These are phyloP conservation scores for Vulpes vulpes DNA, from an alignment of 2,113 vertebrate genomes.

Conservation along the genomic window DNA sequence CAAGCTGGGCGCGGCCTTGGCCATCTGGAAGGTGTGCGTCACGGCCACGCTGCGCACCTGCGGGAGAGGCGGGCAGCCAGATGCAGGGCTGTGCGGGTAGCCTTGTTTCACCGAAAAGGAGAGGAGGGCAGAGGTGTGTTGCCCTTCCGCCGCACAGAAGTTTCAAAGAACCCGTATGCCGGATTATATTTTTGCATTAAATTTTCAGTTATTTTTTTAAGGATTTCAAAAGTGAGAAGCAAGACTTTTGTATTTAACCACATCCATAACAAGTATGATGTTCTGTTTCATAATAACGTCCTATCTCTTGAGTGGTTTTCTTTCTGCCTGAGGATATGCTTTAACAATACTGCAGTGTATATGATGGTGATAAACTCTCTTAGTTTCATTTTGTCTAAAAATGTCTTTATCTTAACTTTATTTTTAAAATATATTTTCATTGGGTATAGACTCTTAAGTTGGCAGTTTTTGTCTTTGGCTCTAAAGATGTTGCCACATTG, in stretches of 20 bases:
- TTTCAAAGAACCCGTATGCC: not conserved
- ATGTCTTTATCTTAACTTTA: not conserved
- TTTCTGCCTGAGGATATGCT: not conserved
- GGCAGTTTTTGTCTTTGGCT: not conserved
- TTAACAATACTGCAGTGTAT: not conserved
- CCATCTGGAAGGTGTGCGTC: slow-evolving; percentile 95
- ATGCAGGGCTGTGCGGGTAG: not conserved
- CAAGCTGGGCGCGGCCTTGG: slow-evolving; percentile 94
- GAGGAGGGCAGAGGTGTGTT: not conserved
- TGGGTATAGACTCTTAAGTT: not conserved
- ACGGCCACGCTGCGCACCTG: slow-evolving; percentile 93
- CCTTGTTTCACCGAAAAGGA: too few species aligned
- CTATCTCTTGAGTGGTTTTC: not conserved
- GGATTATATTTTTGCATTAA: not conserved
- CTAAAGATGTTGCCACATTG: not conserved
- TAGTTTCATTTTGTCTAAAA: not conserved
- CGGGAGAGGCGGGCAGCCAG: slow-evolving; percentile 31
- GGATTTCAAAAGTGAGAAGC: not conserved
- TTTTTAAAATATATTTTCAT: not conserved
- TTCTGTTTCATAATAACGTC: not conserved
- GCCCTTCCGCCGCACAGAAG: not conserved
- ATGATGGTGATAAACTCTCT: not conserved
- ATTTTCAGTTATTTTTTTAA: not conserved
- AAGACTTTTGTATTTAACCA: not conserved
- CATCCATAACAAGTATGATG: not conserved